These are phyloP conservation scores for Antechinus stuartii DNA, from an alignment of 2,113 vertebrate genomes.

Conservation along the genomic window DNA sequence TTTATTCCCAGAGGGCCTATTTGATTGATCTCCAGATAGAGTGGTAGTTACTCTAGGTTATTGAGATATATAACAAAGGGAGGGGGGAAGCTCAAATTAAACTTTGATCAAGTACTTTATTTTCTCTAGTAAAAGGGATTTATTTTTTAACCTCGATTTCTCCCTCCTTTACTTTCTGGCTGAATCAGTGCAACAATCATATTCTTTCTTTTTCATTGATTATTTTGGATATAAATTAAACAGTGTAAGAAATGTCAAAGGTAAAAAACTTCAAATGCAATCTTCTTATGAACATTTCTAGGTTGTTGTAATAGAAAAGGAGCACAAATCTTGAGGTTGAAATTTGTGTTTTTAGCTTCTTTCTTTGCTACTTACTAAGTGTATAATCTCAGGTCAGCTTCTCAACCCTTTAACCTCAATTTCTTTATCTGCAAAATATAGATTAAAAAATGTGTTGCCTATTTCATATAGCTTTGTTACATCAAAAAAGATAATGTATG, in stretches of 20 bases:
- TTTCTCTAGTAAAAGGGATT: neutral
- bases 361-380: neutral
- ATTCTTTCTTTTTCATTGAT: neutral
- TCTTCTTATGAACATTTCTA: neutral
- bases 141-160: neutral
- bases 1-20: neutral
- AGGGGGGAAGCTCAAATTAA: neutral
- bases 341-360: neutral
- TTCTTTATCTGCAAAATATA: neutral
- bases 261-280: neutral
- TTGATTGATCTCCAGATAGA: slow-evolving; percentile 1
- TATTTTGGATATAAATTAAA: neutral
- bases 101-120: neutral
- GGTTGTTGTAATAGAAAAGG: neutral
- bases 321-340: neutral
- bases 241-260: neutral
- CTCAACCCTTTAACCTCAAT: neutral
- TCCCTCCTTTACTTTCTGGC: neutral
- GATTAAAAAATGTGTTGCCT: neutral
- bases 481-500: neutral
- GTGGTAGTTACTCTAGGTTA: neutral
- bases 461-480: neutral
- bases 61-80: neutral
- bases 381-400: neutral
- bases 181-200: neutral